Evolutionary conservation across 2,797 vertebrate genomes (phyloP), one percentile per base, ranked within the genome.

Genomic region (Paguma larvata): DNA sequence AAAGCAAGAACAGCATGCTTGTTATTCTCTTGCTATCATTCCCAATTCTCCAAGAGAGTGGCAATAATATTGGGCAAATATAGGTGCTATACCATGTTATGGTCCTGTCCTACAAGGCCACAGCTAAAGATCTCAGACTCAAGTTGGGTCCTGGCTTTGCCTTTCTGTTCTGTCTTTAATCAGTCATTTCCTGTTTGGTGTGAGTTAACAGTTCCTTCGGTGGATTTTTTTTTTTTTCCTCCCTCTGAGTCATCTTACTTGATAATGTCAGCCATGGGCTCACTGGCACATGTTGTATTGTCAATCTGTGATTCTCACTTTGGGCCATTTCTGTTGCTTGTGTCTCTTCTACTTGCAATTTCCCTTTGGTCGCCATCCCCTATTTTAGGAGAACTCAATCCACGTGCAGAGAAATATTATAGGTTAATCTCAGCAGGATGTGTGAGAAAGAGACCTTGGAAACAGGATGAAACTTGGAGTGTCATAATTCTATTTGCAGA

Each of bases 281-380:
- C 97, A 98, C 96, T 97, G 85, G 97, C 98, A 97, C 85, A 98
- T 63, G 95, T 89, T 98, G 97, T 98, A 98, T 98, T 98, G 98
- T 98, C 98, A 98, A 98, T 98, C 98, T 98, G 98, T 98, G 97
- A 98, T 97, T 98, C 98, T 98, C 98, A 98, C 98, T 98, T 98
- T 98, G 95, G 97, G 95, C 97, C 95, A 83, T 91, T 98, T 98
- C 59, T 98, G 97, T 97, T 98, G 97, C 23, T 92, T 85, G 97
- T 98, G 92, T 97, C 98, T 98, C 98, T 98, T 98, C 70, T 97
- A 97, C 82, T 98, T 97, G 88, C 82, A 97, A 84, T 97, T 75
- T 97, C 72, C 95, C 59, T 96, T 97, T 91, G 94, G 70, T 98
- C 38, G 14, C 21, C 89, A 75, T 97, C 93, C 97, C 95, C 96